These are phyloP conservation scores for Dryobotodes eremita DNA, from an alignment of 2,888 invertebrate genomes.

Conservation along the genomic window DNA sequence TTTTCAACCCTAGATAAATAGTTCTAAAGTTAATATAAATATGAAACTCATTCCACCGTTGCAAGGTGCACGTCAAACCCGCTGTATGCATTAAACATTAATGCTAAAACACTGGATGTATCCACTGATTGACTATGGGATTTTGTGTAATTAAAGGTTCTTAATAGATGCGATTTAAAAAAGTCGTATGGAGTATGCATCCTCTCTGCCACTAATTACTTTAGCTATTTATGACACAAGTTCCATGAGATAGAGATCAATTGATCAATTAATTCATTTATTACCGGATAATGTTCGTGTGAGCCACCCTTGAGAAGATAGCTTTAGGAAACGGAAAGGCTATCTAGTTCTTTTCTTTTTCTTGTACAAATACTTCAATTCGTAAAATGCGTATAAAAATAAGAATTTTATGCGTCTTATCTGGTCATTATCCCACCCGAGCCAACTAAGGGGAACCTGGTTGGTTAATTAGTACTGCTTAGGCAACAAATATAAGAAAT, in stretches of 20 bases:
- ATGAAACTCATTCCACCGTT: conserved; percentile 45
- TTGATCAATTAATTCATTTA: conserved; percentile 63
- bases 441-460: conserved; percentile 19
- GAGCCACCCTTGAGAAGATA: conserved; percentile 30
- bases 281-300: conserved; percentile 31
- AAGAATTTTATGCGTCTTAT: conserved; percentile 12
- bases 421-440: conserved; percentile 4
- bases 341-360: background rate
- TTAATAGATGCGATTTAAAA: conserved; percentile 60
- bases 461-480: conserved; percentile 30
- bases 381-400: conserved; percentile 21
- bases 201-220: conserved; percentile 44
- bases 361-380: conserved; percentile 8
- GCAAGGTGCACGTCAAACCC: conserved; percentile 57
- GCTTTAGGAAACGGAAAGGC: conserved; percentile 24
- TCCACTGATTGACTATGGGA: conserved; percentile 68
- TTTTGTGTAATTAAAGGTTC: conserved; percentile 71
- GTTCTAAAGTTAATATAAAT: conserved; percentile 55
- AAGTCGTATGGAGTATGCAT: conserved; percentile 47
- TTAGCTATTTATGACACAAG: conserved; percentile 55
- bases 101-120: conserved; percentile 58
- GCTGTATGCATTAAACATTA: conserved; percentile 68
- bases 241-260: conserved; percentile 50
- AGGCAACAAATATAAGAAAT: background rate
- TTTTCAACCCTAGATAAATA: conserved; percentile 55